Evolutionary conservation across 1,140 invertebrate genomes (phyloP).

Genomic region (Brachionus sp.): DNA sequence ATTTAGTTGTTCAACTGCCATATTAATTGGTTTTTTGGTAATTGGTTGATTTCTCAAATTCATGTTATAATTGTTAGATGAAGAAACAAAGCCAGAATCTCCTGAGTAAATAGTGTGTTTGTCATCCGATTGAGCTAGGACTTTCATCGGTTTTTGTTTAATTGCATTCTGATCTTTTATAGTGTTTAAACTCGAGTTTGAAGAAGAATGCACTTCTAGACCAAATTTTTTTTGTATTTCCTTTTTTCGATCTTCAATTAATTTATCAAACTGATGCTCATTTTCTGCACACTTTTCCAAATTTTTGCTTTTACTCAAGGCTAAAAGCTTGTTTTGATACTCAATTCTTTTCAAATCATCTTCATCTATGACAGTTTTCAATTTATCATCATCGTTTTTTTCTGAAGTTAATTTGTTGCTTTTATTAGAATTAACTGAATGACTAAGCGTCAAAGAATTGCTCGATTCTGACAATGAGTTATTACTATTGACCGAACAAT

Average conservation of each 20-base stretch:
- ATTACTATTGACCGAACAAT: not conserved
- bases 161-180: not conserved
- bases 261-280: not conserved
- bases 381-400: not conserved
- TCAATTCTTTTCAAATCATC: slow-evolving; percentile 35
- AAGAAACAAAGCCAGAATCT: slow-evolving; percentile 25
- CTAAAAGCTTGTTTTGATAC: slow-evolving; percentile 12
- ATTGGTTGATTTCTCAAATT: slow-evolving; percentile 12
- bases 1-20: slow-evolving; percentile 51
- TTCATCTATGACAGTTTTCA: not conserved
- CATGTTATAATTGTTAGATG: slow-evolving; percentile 21
- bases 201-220: slow-evolving; percentile 1
- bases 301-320: not conserved
- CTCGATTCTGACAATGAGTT: not conserved
- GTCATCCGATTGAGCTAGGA: not conserved
- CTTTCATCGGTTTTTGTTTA: not conserved
- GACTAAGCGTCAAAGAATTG: not conserved
- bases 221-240: slow-evolving; percentile 36
- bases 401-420: not conserved
- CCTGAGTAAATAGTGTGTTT: slow-evolving; percentile 8
- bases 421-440: not conserved
- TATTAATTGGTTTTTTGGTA: slow-evolving; percentile 47
- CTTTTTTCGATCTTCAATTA: slow-evolving; percentile 39
- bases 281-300: not conserved
- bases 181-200: slow-evolving; percentile 4